Percentiles rank a stretch among this genome's conserved stretches.
These are phyloP conservation scores for Carassius gibelio DNA, from an alignment of 2,113 vertebrate genomes.

Conservation along the genomic window DNA sequence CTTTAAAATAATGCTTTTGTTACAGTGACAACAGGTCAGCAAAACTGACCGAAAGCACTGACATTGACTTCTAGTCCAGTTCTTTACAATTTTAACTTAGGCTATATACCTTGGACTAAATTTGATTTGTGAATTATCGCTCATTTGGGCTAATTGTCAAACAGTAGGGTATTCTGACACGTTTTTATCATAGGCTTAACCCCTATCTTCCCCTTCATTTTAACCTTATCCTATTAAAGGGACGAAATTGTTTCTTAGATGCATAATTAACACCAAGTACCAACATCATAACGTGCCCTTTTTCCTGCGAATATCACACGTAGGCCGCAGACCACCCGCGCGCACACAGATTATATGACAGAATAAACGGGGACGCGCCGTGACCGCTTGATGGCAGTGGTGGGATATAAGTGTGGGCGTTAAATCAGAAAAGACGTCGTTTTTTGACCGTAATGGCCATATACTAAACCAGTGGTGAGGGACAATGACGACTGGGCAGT, in stretches of 20 bases:
- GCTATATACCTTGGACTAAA: neutral
- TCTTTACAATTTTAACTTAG: too few species aligned
- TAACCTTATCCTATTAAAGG: neutral
- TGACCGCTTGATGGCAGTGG: constrained; percentile 78
- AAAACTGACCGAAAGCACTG: neutral
- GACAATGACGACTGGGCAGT: constrained; percentile 55
- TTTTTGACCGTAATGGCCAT: constrained; percentile 38
- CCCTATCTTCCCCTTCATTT: neutral
- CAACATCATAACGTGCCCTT: neutral
- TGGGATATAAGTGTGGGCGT: constrained; percentile 63
- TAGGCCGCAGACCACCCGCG: neutral
- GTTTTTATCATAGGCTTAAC: neutral
- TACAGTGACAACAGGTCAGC: neutral
- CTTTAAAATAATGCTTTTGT: neutral
- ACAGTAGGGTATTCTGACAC: neutral
- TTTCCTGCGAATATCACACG: neutral
- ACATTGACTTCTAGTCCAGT: neutral
- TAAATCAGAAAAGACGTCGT: neutral
- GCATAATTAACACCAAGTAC: neutral
- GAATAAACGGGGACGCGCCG: neutral
- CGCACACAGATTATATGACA: neutral
- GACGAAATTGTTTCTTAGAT: neutral
- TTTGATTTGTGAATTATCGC: neutral
- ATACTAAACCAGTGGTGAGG: constrained; percentile 52
- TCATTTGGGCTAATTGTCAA: neutral